Evolutionary conservation across 2,113 vertebrate genomes (phyloP).

Genomic region (Antechinus stuartii): DNA sequence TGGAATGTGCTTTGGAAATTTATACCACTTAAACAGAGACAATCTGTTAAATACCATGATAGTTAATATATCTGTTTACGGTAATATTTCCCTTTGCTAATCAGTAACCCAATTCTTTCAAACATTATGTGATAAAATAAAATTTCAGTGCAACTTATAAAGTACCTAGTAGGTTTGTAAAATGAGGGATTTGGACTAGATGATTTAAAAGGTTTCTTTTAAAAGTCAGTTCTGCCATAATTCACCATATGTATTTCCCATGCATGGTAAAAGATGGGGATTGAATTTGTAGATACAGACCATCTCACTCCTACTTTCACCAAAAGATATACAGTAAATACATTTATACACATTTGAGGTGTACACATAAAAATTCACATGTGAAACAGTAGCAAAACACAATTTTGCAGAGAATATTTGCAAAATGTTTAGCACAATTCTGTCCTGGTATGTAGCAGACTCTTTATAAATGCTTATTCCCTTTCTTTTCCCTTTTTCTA

Average conservation of each 20-base stretch:
- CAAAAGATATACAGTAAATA: not conserved
- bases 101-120: constrained; percentile 6
- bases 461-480: not conserved
- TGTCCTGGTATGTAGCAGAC: not conserved
- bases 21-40: not conserved
- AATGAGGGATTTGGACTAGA: not conserved
- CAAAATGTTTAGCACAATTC: not conserved
- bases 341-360: not conserved
- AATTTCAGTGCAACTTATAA: constrained; percentile 16
- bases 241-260: not conserved
- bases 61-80: not conserved
- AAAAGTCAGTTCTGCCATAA: not conserved
- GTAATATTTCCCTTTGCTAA: constrained; percentile 24
- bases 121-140: constrained; percentile 25
- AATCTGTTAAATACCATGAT: constrained; percentile 15
- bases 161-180: not conserved
- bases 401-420: not conserved
- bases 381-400: not conserved
- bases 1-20: not conserved
- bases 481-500: not conserved
- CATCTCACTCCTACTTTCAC: not conserved
- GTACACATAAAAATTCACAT: not conserved
- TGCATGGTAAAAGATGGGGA: not conserved
- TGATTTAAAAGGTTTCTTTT: not conserved
- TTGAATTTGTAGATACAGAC: not conserved